phyloP scores from a whole-genome alignment of 2,888 invertebrate species.

The Lobophora halterata region DNA sequence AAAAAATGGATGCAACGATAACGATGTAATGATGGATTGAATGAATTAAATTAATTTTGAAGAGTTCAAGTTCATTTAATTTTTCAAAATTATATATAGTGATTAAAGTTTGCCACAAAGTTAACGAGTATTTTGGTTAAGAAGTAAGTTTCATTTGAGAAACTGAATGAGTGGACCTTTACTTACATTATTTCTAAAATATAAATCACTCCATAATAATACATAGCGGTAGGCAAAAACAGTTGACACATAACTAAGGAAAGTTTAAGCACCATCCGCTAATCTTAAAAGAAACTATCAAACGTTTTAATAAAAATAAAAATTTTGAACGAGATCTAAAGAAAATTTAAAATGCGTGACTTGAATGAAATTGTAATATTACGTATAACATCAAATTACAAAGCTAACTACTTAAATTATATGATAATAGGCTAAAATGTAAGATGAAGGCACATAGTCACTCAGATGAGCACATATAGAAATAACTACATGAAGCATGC shows the following conservation, averaged over 20 bases:
- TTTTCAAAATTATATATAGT: no score
- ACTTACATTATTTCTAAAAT: conserved; percentile 34
- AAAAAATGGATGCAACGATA: no score
- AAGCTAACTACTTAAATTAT: conserved; percentile 64
- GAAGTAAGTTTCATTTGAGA: no score
- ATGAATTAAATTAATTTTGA: no score
- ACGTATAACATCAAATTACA: conserved; percentile 53
- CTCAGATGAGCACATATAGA: conserved; percentile 14
- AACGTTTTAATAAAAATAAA: conserved; percentile 45
- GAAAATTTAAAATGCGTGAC: no score
- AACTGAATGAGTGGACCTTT: no score
- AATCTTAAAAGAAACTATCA: conserved; percentile 45
- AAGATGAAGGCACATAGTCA: conserved; percentile 28
- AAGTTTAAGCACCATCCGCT: conserved; percentile 75
- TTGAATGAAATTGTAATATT: conserved; percentile 49
- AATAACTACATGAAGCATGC: conserved; percentile 8
- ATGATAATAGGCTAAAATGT: conserved; percentile 37
- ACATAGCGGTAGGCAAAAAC: conserved; percentile 60
- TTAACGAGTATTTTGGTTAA: no score
- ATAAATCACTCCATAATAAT: conserved; percentile 67
- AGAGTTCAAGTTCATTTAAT: no score
- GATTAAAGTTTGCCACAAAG: no score
- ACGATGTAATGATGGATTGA: no score
- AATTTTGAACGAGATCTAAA: conserved; percentile 71
- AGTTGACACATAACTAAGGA: conserved; percentile 27